phyloP scores from a whole-genome alignment of 2,888 invertebrate genomes.

The Tetragonisca angustula region DNA sequence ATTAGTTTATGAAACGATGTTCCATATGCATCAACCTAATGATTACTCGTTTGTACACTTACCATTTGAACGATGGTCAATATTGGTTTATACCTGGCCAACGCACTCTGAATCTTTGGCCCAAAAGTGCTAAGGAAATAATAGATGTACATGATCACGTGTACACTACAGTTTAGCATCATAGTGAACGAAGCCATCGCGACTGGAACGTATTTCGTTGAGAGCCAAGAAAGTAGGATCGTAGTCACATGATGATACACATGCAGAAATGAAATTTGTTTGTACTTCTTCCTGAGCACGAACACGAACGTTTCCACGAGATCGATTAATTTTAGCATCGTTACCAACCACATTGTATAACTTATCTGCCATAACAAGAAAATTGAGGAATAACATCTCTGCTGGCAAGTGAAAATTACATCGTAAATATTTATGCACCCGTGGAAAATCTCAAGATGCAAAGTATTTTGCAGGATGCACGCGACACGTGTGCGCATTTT shows the following conservation, averaged over 20 bases:
- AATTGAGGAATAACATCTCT: not conserved
- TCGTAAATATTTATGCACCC: not conserved
- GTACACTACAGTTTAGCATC: conserved; percentile 88
- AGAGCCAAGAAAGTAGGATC: conserved; percentile 86
- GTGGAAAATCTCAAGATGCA: too few relatives aligned
- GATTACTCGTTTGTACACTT: conserved; percentile 68
- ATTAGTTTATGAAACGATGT: too few relatives aligned
- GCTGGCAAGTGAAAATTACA: not conserved
- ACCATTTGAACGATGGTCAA: conserved; percentile 88
- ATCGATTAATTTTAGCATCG: conserved; percentile 87
- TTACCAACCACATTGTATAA: conserved; percentile 13
- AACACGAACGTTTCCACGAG: conserved; percentile 89
- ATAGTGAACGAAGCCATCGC: conserved; percentile 87
- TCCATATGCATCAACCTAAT: too few relatives aligned
- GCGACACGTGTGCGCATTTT: too few relatives aligned
- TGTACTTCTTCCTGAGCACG: conserved; percentile 88
- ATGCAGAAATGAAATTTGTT: conserved; percentile 85
- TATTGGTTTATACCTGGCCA: conserved; percentile 85
- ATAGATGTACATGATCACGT: conserved; percentile 91
- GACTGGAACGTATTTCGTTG: conserved; percentile 87
- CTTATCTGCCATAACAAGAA: conserved; percentile 2
- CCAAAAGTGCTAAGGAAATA: conserved; percentile 87
- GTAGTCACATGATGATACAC: conserved; percentile 89
- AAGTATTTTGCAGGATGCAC: too few relatives aligned
- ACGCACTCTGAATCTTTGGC: not conserved